Evolutionary conservation across 2,113 vertebrate species (phyloP).

Genomic region (Aepyceros melampus): DNA sequence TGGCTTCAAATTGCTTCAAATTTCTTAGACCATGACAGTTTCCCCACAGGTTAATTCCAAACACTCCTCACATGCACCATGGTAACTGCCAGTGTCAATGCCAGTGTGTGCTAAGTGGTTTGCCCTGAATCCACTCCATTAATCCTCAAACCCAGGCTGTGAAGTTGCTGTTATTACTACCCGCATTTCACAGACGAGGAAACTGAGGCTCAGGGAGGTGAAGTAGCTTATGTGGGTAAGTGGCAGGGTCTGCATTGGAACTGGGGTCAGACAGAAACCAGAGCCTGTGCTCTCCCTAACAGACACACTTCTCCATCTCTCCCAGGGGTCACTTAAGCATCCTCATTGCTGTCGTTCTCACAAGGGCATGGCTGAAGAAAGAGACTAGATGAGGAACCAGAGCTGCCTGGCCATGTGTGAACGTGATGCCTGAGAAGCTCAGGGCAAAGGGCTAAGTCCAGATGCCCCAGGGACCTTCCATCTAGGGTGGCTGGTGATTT

Average conservation of each 20-base stretch:
- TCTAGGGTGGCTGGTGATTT: neutral
- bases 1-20: neutral
- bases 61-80: neutral
- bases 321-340: neutral
- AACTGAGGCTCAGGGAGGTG: neutral
- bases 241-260: neutral
- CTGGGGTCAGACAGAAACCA: neutral
- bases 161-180: too few relatives aligned
- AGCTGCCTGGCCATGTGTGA: fast-evolving
- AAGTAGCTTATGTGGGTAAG: neutral
- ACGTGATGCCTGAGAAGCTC: neutral
- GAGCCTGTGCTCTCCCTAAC: neutral
- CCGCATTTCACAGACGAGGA: neutral
- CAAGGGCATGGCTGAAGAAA: neutral
- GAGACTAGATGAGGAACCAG: neutral
- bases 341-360: neutral
- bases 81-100: fast-evolving
- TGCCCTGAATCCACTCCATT: neutral
- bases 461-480: neutral
- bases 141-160: neutral
- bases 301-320: neutral
- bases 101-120: too few relatives aligned
- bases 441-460: neutral
- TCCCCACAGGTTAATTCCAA: neutral
- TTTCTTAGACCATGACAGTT: neutral